Base-by-base conservation (phyloP, 2,113 vertebrate genomes). In the Arothron firmamentum region DNA sequence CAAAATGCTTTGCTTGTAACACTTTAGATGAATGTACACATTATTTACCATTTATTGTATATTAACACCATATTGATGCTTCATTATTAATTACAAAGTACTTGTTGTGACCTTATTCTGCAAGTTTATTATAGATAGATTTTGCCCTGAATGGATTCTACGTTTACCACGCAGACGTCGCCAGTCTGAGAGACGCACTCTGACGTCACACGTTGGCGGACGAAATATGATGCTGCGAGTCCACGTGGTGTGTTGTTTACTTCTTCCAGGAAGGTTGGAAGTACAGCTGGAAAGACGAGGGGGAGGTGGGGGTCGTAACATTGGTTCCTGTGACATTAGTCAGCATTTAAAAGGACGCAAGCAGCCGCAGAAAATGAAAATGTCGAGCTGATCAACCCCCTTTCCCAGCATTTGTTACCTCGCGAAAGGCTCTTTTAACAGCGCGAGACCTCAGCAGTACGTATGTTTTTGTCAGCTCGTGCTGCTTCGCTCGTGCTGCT, bases 171-270 rank as follows among this genome's bases (percentile, higher is more conserved):
- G 34, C 10, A 10, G 34, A 38, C 11, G 11, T 38, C 34, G 45
- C 45, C 43, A 17, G 28, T 1, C 28, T 8, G 43, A 15, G 70
- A 65, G 67, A 66, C 67, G 72, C 51, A 11, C 0, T 0, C 14
- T 55, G 65, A 77, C 83, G 73, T 85, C 77, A 83, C 5, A 62
- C 28, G 46, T 20, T 41, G 5, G 21, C 3, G 56, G 21, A 10
- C 12, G 86, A 75, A 81, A 86, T 38, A 1, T 28, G 85, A 79
- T 3, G 59, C 84, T 69, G 76, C 85, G 61, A 80, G 72, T 52
- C 63, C 89, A 89, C 86, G 85, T 87, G 88, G 83, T 72, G 63
- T 74, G 82, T 83, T 92, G 91, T 92, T 92, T 88, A 90, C 88
- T 73, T 87, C 77, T 77, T 83, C 68, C 50, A 68, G 76, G 78